Percentiles rank a stretch among this genome's conserved stretches.
phyloP scores from a whole-genome alignment of 2,113 vertebrate genomes.

The Clarias gariepinus region DNA sequence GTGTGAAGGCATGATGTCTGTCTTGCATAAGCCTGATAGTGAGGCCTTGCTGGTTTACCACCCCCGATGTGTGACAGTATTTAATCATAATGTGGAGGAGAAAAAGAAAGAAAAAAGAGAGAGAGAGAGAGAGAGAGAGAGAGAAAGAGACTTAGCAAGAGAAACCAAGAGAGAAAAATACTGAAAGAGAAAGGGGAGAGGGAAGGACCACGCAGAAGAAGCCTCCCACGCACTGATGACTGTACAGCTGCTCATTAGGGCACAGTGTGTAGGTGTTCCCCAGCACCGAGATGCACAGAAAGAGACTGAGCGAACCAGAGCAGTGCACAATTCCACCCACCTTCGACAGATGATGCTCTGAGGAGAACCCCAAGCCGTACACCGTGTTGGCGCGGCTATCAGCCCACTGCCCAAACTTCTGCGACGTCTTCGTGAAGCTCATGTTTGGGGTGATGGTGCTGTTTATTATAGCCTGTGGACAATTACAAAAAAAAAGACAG shows the following conservation, averaged over 20 bases:
- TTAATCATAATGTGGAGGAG: conserved; percentile 66
- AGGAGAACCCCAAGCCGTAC: conserved; percentile 91
- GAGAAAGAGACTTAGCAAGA: conserved; percentile 6
- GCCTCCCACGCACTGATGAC: conserved; percentile 50
- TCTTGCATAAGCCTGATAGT: conserved; percentile 45
- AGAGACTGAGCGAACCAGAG: conserved; percentile 20
- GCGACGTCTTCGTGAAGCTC: conserved; percentile 99
- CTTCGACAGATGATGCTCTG: conserved; percentile 96
- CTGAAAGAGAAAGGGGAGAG: conserved; percentile 22
- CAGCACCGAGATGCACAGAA: conserved; percentile 46
- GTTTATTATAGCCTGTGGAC: conserved; percentile 98
- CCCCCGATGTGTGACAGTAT: conserved; percentile 51
- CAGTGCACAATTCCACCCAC: conserved; percentile 66
- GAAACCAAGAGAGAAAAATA: background rate
- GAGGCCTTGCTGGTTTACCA: conserved; percentile 46
- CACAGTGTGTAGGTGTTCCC: conserved; percentile 55
- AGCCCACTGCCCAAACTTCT: conserved; percentile 96
- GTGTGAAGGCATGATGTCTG: conserved; percentile 40
- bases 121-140: conserved; percentile 15
- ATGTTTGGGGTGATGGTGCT: conserved; percentile 99
- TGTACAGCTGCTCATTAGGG: conserved; percentile 59
- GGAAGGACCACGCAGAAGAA: conserved; percentile 56
- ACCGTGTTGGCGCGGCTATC: conserved; percentile 56
- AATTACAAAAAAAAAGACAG: conserved; percentile 17
- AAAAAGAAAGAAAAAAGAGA: conserved; percentile 13